Evolutionary conservation across 2,888 invertebrate species (phyloP).

Genomic region (Drosophila fungiperda): DNA sequence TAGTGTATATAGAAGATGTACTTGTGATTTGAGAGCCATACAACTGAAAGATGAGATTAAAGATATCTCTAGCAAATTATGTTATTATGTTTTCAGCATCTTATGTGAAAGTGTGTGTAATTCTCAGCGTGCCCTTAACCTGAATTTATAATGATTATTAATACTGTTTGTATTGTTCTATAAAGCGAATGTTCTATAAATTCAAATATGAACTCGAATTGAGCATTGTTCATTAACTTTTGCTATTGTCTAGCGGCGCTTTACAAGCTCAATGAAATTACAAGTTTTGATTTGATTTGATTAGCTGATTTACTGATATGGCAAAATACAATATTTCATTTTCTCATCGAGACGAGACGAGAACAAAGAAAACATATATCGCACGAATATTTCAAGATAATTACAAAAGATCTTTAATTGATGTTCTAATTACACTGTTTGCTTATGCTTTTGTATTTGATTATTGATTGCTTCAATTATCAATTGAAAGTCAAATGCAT

Average conservation of each 20-base stretch:
- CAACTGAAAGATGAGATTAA: background rate
- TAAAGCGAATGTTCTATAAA: slow-evolving; percentile 32
- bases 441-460: slow-evolving; percentile 16
- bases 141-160: slow-evolving; percentile 20
- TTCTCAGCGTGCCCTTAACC: background rate
- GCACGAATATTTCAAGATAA: slow-evolving; percentile 16
- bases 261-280: slow-evolving; percentile 32
- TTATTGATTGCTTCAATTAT: slow-evolving; percentile 30
- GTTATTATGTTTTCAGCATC: background rate
- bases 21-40: background rate
- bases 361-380: slow-evolving; percentile 35
- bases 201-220: slow-evolving; percentile 3
- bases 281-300: slow-evolving; percentile 31
- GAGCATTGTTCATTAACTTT: slow-evolving; percentile 5
- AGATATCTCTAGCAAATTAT: background rate
- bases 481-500: slow-evolving; percentile 14
- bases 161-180: slow-evolving; percentile 1
- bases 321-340: background rate
- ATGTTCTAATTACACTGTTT: slow-evolving; percentile 29
- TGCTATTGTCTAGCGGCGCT: slow-evolving; percentile 26
- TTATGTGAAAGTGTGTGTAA: background rate
- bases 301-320: slow-evolving; percentile 47
- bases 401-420: slow-evolving; percentile 42
- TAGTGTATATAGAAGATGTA: background rate
- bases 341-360: background rate